A percentile compares a stretch with the other conserved stretches of the same genome.
phyloP scores from a whole-genome alignment of 2,797 vertebrate genomes.

The Sitta carolinensis region DNA sequence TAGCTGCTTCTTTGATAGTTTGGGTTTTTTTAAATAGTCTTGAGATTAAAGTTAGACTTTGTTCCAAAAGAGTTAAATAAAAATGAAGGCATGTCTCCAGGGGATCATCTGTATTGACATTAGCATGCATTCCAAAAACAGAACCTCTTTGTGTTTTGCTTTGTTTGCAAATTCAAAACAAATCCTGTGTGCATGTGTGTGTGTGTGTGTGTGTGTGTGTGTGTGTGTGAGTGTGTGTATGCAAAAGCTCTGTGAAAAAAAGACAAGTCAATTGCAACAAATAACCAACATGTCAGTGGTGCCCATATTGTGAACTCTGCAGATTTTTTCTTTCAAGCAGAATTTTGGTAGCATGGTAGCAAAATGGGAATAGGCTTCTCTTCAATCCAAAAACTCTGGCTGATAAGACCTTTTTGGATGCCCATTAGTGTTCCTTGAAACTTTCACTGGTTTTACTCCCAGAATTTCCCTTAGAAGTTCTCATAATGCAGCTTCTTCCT shows the following conservation, averaged over 20 bases:
- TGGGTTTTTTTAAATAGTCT: background rate
- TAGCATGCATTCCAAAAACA: background rate
- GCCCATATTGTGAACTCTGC: background rate
- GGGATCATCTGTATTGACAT: background rate
- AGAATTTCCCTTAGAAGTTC: background rate
- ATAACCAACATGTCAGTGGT: background rate
- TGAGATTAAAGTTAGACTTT: background rate
- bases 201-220: fast-evolving
- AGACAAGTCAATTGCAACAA: background rate
- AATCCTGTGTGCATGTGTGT: background rate
- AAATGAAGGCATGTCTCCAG: background rate
- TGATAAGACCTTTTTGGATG: background rate
- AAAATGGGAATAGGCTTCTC: background rate
- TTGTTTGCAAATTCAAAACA: background rate
- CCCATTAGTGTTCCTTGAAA: background rate
- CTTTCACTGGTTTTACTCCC: background rate
- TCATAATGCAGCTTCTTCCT: background rate
- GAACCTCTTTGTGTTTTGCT: background rate
- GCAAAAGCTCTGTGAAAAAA: background rate
- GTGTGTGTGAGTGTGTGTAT: fast-evolving
- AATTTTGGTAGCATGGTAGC: background rate
- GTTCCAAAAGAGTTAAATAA: background rate
- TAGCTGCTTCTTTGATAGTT: background rate
- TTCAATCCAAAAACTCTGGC: background rate
- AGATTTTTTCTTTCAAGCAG: background rate